phyloP scores from a whole-genome alignment of 2,797 vertebrate genomes.

The Synaphobranchus kaupii region DNA sequence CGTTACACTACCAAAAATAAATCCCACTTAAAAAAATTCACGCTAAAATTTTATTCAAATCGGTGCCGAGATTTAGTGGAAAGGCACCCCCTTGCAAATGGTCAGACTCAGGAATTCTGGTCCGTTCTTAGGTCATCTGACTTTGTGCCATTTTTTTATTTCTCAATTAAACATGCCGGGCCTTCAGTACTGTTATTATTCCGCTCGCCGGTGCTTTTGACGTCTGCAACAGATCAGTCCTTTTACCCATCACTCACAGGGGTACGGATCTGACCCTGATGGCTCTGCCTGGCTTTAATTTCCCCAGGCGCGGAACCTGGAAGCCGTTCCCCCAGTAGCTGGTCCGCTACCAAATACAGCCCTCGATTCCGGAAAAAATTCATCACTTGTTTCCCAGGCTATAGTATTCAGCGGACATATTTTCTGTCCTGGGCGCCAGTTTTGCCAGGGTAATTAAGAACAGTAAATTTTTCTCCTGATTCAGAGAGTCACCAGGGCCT shows the following conservation, averaged over 20 bases:
- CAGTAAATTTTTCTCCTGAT: constrained; percentile 51
- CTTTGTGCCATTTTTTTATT: neutral
- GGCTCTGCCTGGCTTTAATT: neutral
- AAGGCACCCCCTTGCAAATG: neutral
- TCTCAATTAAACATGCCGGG: neutral
- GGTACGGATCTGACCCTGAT: neutral
- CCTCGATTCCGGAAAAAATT: neutral
- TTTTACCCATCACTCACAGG: neutral
- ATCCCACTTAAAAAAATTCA: neutral
- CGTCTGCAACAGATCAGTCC: neutral
- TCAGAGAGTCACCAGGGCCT: constrained; percentile 52
- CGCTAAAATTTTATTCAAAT: neutral
- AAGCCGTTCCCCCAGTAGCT: neutral
- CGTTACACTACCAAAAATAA: neutral
- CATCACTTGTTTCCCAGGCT: neutral
- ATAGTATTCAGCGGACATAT: neutral
- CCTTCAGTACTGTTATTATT: neutral
- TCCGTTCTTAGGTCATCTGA: neutral
- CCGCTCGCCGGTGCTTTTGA: neutral
- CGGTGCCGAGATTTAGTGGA: neutral
- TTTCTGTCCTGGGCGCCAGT: neutral
- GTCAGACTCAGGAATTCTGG: neutral
- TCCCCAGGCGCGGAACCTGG: constrained; percentile 1
- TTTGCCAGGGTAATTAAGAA: constrained; percentile 11
- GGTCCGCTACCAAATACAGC: neutral